Base-by-base conservation (phyloP, 2,888 invertebrate genomes). In the Embidobia sp. region DNA sequence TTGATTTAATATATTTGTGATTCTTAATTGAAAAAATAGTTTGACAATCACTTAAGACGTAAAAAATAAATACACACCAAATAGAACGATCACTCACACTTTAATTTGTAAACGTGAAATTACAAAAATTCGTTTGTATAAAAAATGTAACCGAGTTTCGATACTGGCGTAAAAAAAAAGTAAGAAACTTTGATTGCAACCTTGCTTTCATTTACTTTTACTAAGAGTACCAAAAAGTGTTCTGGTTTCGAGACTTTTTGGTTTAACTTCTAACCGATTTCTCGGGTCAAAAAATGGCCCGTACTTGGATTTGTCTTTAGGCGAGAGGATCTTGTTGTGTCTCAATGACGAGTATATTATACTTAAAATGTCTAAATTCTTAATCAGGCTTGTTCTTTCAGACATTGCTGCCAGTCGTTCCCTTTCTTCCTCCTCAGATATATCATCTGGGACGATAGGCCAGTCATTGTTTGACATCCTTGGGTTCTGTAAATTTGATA, bases 351-450 rank as follows among this genome's bases (percentile, higher is more conserved):
- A 90, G 85, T 94, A 94, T 72, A 92, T 92, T 90, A 92, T 87
- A 31, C 94, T 93, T 49, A 94, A 86, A 86, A 95, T 91, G 33
- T 94, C 94, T 80, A 93, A 93, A 86, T 93, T 94, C 55, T 93
- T 90, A 13, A 95, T 91, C 48, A 95, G 90, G 86, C 93, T 93
- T 83, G 94, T 94, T 40, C 95, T 90, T 85, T 95, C 94, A 5
- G 93, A 93, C 76, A 95, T 86, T 72, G 91, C 89, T 79, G 92
- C 92, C 44, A 93, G 86, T 1, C 95, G 91, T 83, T 95, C 93
- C 11, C 93, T 92, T 85, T 96, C 96, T 83, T 96, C 96, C 7
- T 93, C 90, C 86, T 93, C 92, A 72, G 93, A 90, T 82, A 94
- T 93, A n/a, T 91, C 91, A 82, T 93, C 93, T 0, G 94, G 94